Evolutionary conservation across 2,888 invertebrate species (phyloP).

Genomic region (Trichopoda pennipes): DNA sequence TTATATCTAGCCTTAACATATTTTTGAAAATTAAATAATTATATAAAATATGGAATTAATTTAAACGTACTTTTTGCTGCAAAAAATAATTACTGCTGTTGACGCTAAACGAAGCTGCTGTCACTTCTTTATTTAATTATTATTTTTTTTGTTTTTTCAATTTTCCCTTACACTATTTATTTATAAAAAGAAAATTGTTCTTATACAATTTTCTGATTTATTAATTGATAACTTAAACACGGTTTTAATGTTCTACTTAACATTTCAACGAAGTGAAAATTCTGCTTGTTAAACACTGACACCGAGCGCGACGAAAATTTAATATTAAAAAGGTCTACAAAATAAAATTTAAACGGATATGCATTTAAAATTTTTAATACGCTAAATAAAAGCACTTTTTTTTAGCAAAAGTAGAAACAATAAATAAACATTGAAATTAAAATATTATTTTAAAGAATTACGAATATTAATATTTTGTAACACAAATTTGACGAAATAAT

Average conservation of each 20-base stretch:
- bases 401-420: too few relatives aligned
- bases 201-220: constrained; percentile 56
- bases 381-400: background rate
- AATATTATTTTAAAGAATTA: too few relatives aligned
- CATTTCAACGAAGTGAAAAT: constrained; percentile 25
- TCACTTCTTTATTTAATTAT: constrained; percentile 22
- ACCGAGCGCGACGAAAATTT: background rate
- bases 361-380: constrained; percentile 11
- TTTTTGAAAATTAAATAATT: constrained; percentile 18
- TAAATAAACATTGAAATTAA: too few relatives aligned
- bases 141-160: constrained; percentile 35
- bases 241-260: constrained; percentile 49
- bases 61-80: constrained; percentile 40
- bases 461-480: too few relatives aligned
- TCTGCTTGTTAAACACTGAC: background rate
- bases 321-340: background rate
- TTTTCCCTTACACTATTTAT: constrained; percentile 36
- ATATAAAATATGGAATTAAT: constrained; percentile 1
- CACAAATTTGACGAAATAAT: too few relatives aligned
- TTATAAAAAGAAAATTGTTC: constrained; percentile 19
- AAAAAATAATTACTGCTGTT: constrained; percentile 23
- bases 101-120: constrained; percentile 30
- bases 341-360: background rate
- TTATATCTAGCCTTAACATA: too few relatives aligned
- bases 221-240: constrained; percentile 69